Base-by-base conservation (phyloP, 2,888 invertebrate species). In the Daptonema setosum region DNA sequence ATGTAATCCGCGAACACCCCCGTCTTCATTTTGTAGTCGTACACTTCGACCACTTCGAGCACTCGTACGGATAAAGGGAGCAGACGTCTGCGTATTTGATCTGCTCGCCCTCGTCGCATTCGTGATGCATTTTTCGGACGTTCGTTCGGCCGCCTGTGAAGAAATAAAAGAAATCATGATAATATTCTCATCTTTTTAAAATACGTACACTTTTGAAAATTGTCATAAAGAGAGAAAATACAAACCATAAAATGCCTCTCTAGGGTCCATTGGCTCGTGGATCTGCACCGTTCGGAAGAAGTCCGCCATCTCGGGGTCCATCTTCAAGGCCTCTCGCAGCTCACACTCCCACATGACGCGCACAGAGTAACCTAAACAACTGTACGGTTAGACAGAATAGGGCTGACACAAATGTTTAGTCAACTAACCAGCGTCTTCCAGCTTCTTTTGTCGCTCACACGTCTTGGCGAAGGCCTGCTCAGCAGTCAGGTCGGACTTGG, bases 131-230 rank as follows among this genome's bases (percentile, higher is more conserved):
- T n/a, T 52, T 52, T 11, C 28, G 28, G 2, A 5, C 11, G 29
- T 52, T 54, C 3, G 54, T 54, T n/a, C 54, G 54, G 17, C n/a
- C n/a, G n/a, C 54, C 54, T 28, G n/a, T n/a, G n/a, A n/a, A n/a
- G n/a, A n/a, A n/a, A n/a, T n/a, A n/a, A n/a, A n/a, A n/a, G n/a
- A n/a, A n/a, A n/a, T n/a, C n/a, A n/a, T n/a, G n/a, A n/a, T n/a
- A n/a, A n/a, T n/a, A n/a, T n/a, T n/a, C n/a, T n/a, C n/a, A n/a
- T n/a, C n/a, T n/a, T n/a, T n/a, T n/a, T n/a, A n/a, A n/a, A n/a
- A n/a, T n/a, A n/a, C n/a, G n/a, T n/a, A n/a, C n/a, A n/a, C n/a
- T n/a, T n/a, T n/a, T n/a, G n/a, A n/a, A n/a, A n/a, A n/a, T n/a
- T n/a, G n/a, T n/a, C n/a, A n/a, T n/a, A n/a, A n/a, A n/a, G n/a